Conservation (phyloP, 2,113 vertebrate species). For the Peromyscus leucopus region DNA sequence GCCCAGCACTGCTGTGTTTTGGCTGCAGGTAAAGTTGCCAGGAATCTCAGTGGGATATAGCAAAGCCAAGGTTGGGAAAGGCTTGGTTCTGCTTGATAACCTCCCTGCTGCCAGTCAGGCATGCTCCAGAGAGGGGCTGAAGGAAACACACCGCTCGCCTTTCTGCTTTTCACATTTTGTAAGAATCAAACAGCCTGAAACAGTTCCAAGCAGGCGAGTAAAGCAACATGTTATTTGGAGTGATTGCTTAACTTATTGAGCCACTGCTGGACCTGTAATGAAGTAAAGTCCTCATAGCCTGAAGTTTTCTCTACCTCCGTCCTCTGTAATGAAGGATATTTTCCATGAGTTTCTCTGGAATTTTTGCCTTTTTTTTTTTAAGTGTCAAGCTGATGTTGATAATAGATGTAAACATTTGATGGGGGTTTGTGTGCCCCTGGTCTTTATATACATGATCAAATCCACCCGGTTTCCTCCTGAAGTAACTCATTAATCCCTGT, state of each 20-base stretch:
- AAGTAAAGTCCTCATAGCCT: constrained; percentile 68
- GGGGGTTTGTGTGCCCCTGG: neutral
- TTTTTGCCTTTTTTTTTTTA: neutral
- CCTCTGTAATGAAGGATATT: constrained; percentile 62
- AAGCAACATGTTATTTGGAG: constrained; percentile 68
- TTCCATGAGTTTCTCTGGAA: constrained; percentile 52
- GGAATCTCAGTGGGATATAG: neutral
- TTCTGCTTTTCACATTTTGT: neutral
- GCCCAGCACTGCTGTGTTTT: neutral
- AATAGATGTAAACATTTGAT: constrained; percentile 36
- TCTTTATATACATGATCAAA: neutral
- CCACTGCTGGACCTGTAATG: constrained; percentile 63
- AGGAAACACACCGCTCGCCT: neutral
- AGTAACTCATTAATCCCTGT: neutral
- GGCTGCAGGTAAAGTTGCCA: constrained; percentile 58
- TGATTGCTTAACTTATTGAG: constrained; percentile 76
- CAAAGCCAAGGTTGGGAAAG: constrained; percentile 28
- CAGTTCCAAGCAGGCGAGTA: constrained; percentile 66
- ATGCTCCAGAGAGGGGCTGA: constrained; percentile 12
- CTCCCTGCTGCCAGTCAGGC: neutral
- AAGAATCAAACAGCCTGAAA: constrained; percentile 48
- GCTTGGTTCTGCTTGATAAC: neutral
- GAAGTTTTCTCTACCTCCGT: constrained; percentile 59
- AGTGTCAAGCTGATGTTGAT: constrained; percentile 6
- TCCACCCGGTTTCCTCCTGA: neutral